Conservation (phyloP, 2,113 vertebrate species). For the Melierax canorus region DNA sequence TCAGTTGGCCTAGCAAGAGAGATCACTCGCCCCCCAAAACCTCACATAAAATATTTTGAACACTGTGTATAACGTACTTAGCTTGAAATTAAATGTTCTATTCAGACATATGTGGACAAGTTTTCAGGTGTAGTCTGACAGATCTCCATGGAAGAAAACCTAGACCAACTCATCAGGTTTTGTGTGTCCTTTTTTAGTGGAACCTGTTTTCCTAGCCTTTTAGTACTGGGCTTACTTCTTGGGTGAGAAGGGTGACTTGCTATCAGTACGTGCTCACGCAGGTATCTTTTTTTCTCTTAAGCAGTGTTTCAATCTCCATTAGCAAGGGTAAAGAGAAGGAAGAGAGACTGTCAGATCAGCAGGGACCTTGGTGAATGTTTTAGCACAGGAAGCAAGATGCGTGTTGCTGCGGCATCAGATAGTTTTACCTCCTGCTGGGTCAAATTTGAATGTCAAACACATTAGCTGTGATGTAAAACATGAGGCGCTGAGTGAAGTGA, state of each 20-base stretch:
- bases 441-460: slow-evolving; percentile 69
- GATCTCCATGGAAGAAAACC: neutral
- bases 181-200: neutral
- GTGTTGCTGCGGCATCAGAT: slow-evolving; percentile 72
- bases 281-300: neutral
- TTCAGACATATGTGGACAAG: neutral
- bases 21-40: neutral
- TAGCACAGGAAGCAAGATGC: slow-evolving; percentile 71
- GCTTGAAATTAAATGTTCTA: neutral
- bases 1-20: neutral
- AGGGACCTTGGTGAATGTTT: slow-evolving; percentile 39
- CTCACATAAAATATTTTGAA: neutral
- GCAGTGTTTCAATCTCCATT: slow-evolving; percentile 5
- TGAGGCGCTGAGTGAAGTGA: slow-evolving; percentile 63
- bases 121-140: neutral
- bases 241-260: neutral
- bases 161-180: neutral
- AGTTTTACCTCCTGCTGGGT: slow-evolving; percentile 64
- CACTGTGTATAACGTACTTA: neutral
- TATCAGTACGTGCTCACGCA: neutral
- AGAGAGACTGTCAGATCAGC: neutral
- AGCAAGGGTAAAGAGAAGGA: neutral
- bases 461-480: slow-evolving; percentile 64
- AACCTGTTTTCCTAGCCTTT: neutral
- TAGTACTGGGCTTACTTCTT: neutral